Percentiles rank a stretch among this genome's conserved stretches.
phyloP scores from a whole-genome alignment of 2,888 invertebrate genomes.

The Andrena bicolor region DNA sequence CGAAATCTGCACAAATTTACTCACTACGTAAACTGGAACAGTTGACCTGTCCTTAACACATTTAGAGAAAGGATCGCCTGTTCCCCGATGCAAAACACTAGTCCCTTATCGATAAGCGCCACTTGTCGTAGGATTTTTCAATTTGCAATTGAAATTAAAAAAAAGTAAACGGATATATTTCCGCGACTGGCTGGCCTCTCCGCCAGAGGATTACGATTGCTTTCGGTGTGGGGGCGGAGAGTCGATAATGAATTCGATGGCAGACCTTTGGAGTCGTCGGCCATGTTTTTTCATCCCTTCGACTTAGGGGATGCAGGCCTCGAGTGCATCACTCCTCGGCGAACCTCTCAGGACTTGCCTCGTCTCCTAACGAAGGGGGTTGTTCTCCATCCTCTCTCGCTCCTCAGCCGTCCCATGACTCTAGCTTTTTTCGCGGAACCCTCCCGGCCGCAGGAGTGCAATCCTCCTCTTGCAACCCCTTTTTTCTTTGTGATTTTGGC shows the following conservation, averaged over 20 bases:
- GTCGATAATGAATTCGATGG: conserved; percentile 73
- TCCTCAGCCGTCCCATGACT: conserved; percentile 25
- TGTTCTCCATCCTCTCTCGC: conserved; percentile 36
- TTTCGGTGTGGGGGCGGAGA: conserved; percentile 60
- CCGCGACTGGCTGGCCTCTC: conserved; percentile 7
- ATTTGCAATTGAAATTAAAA: conserved; percentile 45
- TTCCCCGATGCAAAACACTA: conserved; percentile 27
- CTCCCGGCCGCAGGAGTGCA: conserved; percentile 41
- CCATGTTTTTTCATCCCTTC: conserved; percentile 79
- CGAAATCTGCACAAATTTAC: not conserved
- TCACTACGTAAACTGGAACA: not conserved
- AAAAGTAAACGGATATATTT: conserved; percentile 32
- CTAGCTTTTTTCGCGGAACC: conserved; percentile 33
- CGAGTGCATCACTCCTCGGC: conserved; percentile 82
- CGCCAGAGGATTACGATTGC: conserved; percentile 18
- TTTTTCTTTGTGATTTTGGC: conserved; percentile 62
- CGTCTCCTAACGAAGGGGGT: conserved; percentile 78
- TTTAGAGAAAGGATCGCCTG: conserved; percentile 11
- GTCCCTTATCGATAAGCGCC: not conserved
- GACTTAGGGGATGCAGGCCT: conserved; percentile 79
- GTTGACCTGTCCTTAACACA: conserved; percentile 13
- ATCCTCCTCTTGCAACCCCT: conserved; percentile 59
- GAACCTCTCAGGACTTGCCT: conserved; percentile 81
- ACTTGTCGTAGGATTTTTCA: conserved; percentile 9
- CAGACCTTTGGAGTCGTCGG: conserved; percentile 74